Conservation (phyloP, 2,888 invertebrate species). For the Hirtodrosophila confusa region DNA sequence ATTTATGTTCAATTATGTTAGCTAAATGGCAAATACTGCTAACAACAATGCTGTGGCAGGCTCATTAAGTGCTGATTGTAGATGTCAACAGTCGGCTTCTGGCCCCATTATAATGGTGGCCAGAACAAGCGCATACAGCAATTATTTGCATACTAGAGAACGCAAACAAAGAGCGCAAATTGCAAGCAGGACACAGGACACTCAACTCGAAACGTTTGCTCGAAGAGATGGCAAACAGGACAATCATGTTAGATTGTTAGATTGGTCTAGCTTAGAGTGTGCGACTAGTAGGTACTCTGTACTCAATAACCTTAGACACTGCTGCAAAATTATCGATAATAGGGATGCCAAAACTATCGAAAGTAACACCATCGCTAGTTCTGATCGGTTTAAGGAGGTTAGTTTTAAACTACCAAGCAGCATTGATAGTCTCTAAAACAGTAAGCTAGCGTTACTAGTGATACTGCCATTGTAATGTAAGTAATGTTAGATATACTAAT, state of each 20-base stretch:
- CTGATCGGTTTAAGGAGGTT: too few species aligned
- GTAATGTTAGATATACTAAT: too few species aligned
- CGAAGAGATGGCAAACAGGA: conserved; percentile 35
- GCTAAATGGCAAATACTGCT: conserved; percentile 28
- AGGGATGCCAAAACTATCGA: too few species aligned
- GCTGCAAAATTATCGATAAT: too few species aligned
- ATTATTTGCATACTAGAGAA: conserved; percentile 70
- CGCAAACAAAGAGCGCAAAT: conserved; percentile 65
- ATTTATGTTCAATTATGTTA: conserved; percentile 63
- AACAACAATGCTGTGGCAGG: conserved; percentile 37
- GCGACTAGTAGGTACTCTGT: too few species aligned
- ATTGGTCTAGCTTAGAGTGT: too few species aligned
- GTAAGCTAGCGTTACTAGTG: too few species aligned
- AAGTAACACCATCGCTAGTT: too few species aligned
- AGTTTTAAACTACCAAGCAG: too few species aligned
- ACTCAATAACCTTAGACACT: too few species aligned
- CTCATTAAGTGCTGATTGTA: conserved; percentile 62
- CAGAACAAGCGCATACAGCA: conserved; percentile 69
- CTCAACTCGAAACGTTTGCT: conserved; percentile 7
- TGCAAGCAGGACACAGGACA: conserved; percentile 42
- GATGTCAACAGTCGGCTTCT: conserved; percentile 40
- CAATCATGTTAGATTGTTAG: conserved; percentile 12
- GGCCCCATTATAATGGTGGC: conserved; percentile 48
- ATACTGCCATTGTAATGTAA: too few species aligned
- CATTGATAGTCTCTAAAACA: too few species aligned